A percentile compares a stretch with the other conserved stretches of the same genome.
These are phyloP conservation scores for Myotis vivesi DNA, from an alignment of 2,797 vertebrate species.

Conservation along the genomic window DNA sequence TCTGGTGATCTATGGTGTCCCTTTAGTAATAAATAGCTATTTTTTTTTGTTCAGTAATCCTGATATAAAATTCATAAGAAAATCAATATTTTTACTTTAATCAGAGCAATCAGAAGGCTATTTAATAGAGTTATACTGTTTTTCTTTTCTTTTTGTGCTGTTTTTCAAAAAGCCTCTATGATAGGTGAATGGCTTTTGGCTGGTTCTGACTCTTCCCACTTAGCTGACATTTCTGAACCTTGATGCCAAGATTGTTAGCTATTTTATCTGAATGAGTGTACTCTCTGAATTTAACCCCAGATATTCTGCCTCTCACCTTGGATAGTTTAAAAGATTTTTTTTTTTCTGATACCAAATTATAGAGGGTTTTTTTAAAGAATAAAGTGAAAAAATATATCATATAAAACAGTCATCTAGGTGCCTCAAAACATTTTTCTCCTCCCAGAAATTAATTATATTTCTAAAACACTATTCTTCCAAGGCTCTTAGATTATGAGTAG, in stretches of 20 bases:
- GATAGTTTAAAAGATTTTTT: neutral
- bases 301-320: neutral
- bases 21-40: neutral
- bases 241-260: neutral
- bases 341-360: conserved; percentile 33
- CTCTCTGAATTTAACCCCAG: neutral
- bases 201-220: conserved; percentile 12
- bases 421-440: conserved; percentile 32
- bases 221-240: neutral
- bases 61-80: conserved; percentile 39
- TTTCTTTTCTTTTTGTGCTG: neutral
- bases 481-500: conserved; percentile 29
- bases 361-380: neutral
- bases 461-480: conserved; percentile 44
- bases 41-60: conserved; percentile 33
- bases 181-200: neutral
- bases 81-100: conserved; percentile 37
- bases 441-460: conserved; percentile 51
- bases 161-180: neutral
- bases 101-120: neutral
- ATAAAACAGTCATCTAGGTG: conserved; percentile 26
- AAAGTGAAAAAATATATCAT: conserved; percentile 20
- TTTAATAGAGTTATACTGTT: neutral
- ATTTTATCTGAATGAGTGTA: neutral
- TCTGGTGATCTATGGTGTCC: neutral